Evolutionary conservation across 2,888 invertebrate species (phyloP), one percentile per base, ranked within the genome.

Genomic region (Priocnemis perturbator): DNA sequence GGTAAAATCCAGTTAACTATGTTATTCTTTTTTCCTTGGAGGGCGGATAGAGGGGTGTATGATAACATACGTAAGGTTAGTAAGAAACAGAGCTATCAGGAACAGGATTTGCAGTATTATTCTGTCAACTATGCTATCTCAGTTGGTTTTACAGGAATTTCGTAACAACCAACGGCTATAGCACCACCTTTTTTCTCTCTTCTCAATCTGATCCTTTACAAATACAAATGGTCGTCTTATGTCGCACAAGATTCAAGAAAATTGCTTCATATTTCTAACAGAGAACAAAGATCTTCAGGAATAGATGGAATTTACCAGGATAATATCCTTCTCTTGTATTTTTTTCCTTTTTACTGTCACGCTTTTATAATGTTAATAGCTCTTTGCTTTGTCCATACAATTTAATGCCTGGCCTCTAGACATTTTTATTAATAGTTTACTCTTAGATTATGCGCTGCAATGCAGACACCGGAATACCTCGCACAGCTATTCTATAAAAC

Each of bases 331-430:
- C 55, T 59, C 67, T 69, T 69, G 74, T 58, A 65, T 63, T 63
- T 70, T 70, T 37, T 56, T 64, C 50, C 64, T 63, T 61, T 64
- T 66, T 74, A 59, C 57, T 60, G 58, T 63, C 65, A 69, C 61
- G 55, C 59, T 63, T 64, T 69, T 60, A 59, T 64, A 64, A 64
- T 44, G 50, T 59, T 65, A 69, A 65, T 53, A 64, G 48, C 61
- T 57, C 45, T 71, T 53, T 55, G 30, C 48, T 56, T 70, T 69
- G 47, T 15, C 55, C 60, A 59, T 69, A 55, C 67, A 52, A 64
- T 61, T 60, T 78, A 82, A 79, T 82, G 80, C 80, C 83, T 82
- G 83, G 82, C 80, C 82, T 81, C 80, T 80, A 83, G 73, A 79
- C 78, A 79, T 75, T 74, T 50, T 77, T 78, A 71, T 79, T 79